phyloP scores from a whole-genome alignment of 2,113 vertebrate species.

The Psephotus haematonotus region DNA sequence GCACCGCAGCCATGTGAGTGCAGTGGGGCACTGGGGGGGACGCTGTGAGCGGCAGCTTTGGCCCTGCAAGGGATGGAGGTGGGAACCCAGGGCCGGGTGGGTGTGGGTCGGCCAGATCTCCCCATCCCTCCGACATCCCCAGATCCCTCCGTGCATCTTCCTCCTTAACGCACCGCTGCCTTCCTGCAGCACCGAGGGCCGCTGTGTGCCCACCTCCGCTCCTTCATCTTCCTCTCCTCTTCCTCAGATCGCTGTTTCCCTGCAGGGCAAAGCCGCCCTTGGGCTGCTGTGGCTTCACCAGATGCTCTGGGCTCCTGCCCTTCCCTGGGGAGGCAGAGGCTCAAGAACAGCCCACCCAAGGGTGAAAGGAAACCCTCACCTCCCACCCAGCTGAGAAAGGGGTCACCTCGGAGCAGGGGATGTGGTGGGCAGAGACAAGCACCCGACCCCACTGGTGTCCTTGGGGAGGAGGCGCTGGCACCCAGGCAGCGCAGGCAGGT shows the following conservation, averaged over 20 bases:
- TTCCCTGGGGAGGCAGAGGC: accelerated
- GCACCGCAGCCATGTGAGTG: accelerated
- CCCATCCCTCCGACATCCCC: background rate
- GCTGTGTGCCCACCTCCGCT: background rate
- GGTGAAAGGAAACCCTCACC: background rate
- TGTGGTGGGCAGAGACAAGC: background rate
- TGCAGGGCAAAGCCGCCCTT: accelerated
- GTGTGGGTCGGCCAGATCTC: background rate
- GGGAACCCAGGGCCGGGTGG: background rate
- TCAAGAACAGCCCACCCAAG: background rate
- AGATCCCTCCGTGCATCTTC: background rate
- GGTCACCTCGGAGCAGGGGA: background rate
- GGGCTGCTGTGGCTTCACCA: accelerated
- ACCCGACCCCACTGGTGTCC: accelerated
- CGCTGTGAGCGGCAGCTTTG: background rate
- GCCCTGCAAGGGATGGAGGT: background rate
- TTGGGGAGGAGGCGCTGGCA: accelerated
- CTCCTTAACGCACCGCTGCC: accelerated
- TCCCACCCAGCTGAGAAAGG: background rate
- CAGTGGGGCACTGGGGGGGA: background rate
- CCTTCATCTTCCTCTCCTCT: background rate
- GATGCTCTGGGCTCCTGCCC: accelerated
- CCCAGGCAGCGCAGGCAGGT: background rate
- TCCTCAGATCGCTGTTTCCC: background rate
- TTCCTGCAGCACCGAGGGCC: background rate